phyloP scores from a whole-genome alignment of 2,113 vertebrate species.

The Piliocolobus tephrosceles region DNA sequence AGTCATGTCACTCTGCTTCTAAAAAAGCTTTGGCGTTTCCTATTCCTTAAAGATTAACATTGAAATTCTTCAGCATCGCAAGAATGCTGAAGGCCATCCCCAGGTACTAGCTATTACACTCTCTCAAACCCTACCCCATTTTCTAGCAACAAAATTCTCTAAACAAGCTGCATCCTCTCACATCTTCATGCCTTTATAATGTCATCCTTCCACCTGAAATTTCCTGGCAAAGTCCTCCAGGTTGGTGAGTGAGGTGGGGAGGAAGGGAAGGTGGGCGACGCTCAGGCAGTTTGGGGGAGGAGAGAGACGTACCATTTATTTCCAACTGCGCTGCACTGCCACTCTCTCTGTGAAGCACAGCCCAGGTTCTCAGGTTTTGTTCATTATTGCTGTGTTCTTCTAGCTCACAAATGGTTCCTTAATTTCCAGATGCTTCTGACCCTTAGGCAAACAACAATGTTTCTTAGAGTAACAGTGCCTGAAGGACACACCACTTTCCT shows the following conservation, averaged over 20 bases:
- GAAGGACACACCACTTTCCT: neutral
- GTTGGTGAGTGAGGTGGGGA: neutral
- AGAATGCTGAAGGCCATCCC: neutral
- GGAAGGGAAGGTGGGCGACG: neutral
- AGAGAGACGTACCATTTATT: neutral
- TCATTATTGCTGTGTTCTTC: neutral
- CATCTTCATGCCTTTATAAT: neutral
- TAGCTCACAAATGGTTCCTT: neutral
- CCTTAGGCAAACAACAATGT: neutral
- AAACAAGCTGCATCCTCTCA: rapidly evolving
- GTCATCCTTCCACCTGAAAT: neutral
- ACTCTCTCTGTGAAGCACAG: neutral
- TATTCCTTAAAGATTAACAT: neutral
- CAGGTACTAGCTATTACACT: no score
- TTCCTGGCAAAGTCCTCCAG: neutral
- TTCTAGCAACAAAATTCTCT: neutral
- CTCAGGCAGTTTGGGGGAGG: rapidly evolving
- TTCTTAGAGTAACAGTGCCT: neutral
- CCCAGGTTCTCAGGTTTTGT: neutral
- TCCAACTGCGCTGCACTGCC: neutral
- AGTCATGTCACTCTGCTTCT: neutral
- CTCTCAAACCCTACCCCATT: neutral
- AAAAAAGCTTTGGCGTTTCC: neutral
- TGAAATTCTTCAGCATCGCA: neutral
- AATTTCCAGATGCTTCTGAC: neutral